These are phyloP conservation scores for Magallana gigas DNA, from an alignment of 1,140 invertebrate genomes.

Conservation along the genomic window DNA sequence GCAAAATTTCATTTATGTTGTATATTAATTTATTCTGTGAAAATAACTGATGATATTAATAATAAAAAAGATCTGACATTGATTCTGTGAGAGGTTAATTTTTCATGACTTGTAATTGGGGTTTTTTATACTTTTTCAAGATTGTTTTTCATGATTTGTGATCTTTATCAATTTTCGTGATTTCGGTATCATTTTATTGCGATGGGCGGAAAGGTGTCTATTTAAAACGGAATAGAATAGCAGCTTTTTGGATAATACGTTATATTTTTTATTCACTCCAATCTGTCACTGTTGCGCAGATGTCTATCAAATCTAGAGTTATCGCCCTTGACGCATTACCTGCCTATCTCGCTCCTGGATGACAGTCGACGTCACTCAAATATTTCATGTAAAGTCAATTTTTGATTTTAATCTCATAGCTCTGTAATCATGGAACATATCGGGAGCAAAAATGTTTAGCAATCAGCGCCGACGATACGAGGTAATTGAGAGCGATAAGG, in stretches of 20 bases:
- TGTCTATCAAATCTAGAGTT: slow-evolving; percentile 29
- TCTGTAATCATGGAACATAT: slow-evolving; percentile 12
- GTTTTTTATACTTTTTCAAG: background rate
- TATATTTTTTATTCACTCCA: background rate
- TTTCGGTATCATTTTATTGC: slow-evolving; percentile 13
- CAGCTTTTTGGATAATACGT: background rate
- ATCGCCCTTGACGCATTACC: slow-evolving; percentile 12
- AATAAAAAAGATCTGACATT: background rate
- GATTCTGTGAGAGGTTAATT: no score
- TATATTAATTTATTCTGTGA: background rate
- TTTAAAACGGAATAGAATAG: background rate
- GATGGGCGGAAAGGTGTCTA: slow-evolving; percentile 17
- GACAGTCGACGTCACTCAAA: slow-evolving; percentile 11
- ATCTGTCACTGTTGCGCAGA: background rate
- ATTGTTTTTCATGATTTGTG: background rate
- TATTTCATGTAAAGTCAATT: slow-evolving; percentile 6
- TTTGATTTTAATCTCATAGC: slow-evolving; percentile 9
- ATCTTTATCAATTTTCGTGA: slow-evolving; percentile 1
- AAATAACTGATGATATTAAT: background rate
- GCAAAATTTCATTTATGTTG: background rate
- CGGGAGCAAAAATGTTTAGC: slow-evolving; percentile 17
- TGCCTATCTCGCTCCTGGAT: background rate
- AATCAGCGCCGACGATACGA: slow-evolving; percentile 1
- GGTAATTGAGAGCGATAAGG: slow-evolving; percentile 25
- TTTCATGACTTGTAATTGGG: no score